Conservation (phyloP, 2,888 invertebrate species). For the Melieria crassipennis region DNA sequence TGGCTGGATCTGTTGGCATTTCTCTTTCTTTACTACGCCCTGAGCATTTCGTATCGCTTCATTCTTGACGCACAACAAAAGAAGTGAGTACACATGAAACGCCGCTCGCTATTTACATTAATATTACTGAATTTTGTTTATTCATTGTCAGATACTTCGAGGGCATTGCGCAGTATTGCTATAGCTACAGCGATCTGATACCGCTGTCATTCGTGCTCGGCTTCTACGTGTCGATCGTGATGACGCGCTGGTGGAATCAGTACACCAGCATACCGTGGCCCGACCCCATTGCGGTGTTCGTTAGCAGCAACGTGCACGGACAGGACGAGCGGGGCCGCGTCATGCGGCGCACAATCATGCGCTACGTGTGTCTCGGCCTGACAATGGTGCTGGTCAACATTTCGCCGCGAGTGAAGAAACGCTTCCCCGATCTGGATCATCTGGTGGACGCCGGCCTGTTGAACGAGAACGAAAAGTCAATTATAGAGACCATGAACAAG, state of each 20-base stretch:
- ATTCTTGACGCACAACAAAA: slow-evolving; percentile 75
- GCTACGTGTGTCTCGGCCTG: slow-evolving; percentile 86
- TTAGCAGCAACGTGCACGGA: slow-evolving; percentile 84
- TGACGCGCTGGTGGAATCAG: slow-evolving; percentile 93
- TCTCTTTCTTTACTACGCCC: slow-evolving; percentile 78
- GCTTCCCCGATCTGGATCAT: slow-evolving; percentile 85
- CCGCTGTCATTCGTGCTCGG: slow-evolving; percentile 93
- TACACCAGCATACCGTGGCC: slow-evolving; percentile 87
- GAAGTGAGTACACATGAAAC: slow-evolving; percentile 68
- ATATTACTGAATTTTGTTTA: not conserved
- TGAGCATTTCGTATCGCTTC: slow-evolving; percentile 82
- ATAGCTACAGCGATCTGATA: slow-evolving; percentile 85
- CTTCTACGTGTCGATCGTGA: slow-evolving; percentile 92
- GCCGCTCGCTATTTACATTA: not conserved
- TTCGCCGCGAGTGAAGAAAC: slow-evolving; percentile 87
- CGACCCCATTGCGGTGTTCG: slow-evolving; percentile 86
- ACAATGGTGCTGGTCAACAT: slow-evolving; percentile 89
- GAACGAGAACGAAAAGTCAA: slow-evolving; percentile 81
- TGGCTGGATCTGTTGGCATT: slow-evolving; percentile 90
- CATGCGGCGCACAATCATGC: slow-evolving; percentile 84
- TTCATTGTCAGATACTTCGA: slow-evolving; percentile 76
- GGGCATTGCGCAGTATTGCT: slow-evolving; percentile 84
- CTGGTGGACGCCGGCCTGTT: slow-evolving; percentile 86
- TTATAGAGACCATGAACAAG: slow-evolving; percentile 80
- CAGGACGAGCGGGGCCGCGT: slow-evolving; percentile 85